Evolutionary conservation across 2,113 vertebrate genomes (phyloP).

Genomic region (Myotis davidii): DNA sequence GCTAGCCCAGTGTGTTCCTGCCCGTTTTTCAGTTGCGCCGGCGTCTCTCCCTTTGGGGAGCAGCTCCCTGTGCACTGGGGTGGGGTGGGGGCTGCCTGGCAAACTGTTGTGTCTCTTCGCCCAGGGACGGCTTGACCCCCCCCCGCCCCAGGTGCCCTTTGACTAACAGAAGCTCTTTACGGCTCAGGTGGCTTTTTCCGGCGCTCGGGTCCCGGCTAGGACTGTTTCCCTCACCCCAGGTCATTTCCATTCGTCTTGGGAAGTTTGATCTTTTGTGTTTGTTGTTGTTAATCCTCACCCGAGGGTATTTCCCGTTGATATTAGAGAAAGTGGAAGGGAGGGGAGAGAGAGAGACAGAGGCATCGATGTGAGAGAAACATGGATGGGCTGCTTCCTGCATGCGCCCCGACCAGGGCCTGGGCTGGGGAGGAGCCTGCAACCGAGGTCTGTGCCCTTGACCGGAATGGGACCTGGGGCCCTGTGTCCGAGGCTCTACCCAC

Average conservation of each 20-base stretch:
- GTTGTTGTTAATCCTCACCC: background rate
- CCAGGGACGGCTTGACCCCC: rapidly evolving
- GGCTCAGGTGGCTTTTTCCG: rapidly evolving
- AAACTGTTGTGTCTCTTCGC: rapidly evolving
- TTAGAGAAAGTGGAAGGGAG: too few species aligned
- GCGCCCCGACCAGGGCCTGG: too few species aligned
- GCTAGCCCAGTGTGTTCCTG: background rate
- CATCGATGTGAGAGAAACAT: too few species aligned
- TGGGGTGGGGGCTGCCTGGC: background rate
- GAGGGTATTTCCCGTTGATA: too few species aligned
- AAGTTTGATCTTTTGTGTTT: background rate
- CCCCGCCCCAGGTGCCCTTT: background rate
- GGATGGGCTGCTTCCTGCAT: too few species aligned
- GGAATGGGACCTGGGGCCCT: too few species aligned
- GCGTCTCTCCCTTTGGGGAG: background rate
- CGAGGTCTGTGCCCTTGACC: too few species aligned
- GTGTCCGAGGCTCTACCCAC: too few species aligned
- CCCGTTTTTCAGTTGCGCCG: rapidly evolving
- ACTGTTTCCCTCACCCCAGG: background rate
- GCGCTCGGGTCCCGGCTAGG: too few species aligned
- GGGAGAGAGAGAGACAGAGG: too few species aligned
- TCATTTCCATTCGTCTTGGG: background rate
- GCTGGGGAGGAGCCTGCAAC: too few species aligned
- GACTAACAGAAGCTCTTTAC: background rate
- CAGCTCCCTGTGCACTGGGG: rapidly evolving